Evolutionary conservation across 2,888 invertebrate species (phyloP).

Genomic region (Blastobasis adustella): DNA sequence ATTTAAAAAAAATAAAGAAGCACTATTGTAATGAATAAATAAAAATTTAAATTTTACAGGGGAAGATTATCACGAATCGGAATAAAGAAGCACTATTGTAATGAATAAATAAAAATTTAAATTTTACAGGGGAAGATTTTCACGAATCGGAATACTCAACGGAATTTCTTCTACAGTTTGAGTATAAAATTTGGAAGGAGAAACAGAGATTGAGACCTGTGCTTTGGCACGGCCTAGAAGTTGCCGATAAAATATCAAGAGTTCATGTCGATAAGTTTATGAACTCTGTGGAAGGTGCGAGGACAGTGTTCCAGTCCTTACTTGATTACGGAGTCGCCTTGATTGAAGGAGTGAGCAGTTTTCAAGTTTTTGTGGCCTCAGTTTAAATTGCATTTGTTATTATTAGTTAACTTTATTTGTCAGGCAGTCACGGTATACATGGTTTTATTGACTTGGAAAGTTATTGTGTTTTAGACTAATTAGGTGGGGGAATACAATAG

Average conservation of each 20-base stretch:
- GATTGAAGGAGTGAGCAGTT: slow-evolving; percentile 46
- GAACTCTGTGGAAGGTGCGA: slow-evolving; percentile 50
- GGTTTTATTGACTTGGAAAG: no score
- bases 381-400: neutral
- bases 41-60: slow-evolving; percentile 46
- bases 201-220: slow-evolving; percentile 36
- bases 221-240: slow-evolving; percentile 64
- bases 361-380: neutral
- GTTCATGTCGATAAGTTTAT: slow-evolving; percentile 65
- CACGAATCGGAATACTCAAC: slow-evolving; percentile 69
- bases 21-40: neutral
- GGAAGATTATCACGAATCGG: slow-evolving; percentile 74
- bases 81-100: neutral
- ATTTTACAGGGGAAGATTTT: slow-evolving; percentile 71
- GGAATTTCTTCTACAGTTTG: slow-evolving; percentile 58
- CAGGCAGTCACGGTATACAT: no score
- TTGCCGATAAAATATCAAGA: slow-evolving; percentile 45
- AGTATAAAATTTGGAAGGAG: slow-evolving; percentile 42
- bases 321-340: slow-evolving; percentile 71
- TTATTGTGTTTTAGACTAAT: no score
- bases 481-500: no score
- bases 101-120: neutral
- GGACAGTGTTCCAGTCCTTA: slow-evolving; percentile 63
- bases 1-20: no score
- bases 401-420: neutral